A percentile compares a stretch with the other conserved stretches of the same genome.
These are phyloP conservation scores for Heloderma charlesbogerti DNA, from an alignment of 2,113 vertebrate genomes.

Conservation along the genomic window DNA sequence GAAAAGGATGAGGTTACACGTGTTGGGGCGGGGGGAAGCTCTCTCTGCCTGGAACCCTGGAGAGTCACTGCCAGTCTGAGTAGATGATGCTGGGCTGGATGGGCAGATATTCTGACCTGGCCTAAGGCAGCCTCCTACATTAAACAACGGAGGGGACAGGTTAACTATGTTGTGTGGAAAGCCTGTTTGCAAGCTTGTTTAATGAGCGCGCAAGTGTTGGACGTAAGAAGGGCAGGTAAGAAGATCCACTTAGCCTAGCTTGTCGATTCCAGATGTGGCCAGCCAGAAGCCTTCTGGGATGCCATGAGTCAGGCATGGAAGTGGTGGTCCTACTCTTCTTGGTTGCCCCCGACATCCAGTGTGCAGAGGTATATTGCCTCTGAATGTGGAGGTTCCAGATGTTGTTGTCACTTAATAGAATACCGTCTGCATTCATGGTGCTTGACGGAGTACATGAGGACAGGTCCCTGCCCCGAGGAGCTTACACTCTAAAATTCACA, in stretches of 20 bases:
- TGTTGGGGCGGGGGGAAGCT: not conserved
- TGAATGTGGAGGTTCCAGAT: not conserved
- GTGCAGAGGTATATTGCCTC: not conserved
- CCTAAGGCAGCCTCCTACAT: not conserved
- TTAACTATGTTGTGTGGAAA: not conserved
- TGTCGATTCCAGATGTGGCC: not conserved
- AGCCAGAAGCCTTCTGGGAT: not conserved
- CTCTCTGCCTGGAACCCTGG: not conserved
- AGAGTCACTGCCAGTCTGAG: not conserved
- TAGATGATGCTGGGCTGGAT: not conserved
- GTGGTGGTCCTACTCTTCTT: too few relatives aligned
- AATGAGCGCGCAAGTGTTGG: not conserved
- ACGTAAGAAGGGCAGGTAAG: not conserved
- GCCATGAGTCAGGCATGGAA: not conserved
- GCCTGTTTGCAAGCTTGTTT: not conserved
- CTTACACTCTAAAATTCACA: not conserved
- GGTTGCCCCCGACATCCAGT: not conserved
- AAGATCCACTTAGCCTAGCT: not conserved
- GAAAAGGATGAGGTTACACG: not conserved
- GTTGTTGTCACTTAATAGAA: not conserved
- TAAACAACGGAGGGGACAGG: not conserved
- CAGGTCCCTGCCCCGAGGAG: not conserved
- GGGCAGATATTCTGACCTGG: not conserved
- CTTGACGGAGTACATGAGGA: not conserved
- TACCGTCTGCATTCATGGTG: not conserved